phyloP scores from a whole-genome alignment of 2,113 vertebrate genomes.

The Pontoporia blainvillei region DNA sequence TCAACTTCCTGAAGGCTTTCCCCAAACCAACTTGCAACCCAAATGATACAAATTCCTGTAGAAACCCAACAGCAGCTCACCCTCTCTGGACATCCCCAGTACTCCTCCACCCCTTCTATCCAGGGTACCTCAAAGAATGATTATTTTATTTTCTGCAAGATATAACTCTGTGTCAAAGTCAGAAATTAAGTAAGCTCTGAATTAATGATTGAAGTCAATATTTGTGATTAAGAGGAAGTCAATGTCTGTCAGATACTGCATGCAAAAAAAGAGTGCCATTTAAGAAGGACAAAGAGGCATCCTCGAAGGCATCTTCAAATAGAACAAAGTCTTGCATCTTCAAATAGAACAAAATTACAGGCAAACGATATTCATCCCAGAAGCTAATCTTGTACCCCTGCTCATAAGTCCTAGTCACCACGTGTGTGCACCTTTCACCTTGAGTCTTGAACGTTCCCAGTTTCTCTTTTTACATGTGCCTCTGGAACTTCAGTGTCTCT shows the following conservation, averaged over 20 bases:
- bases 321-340: neutral
- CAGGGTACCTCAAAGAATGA: neutral
- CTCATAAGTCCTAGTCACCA: neutral
- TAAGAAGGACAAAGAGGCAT: neutral
- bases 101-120: neutral
- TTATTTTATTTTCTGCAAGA: neutral
- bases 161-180: neutral
- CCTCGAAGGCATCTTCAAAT: neutral
- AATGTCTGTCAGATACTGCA: neutral
- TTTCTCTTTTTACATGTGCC: neutral
- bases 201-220: neutral
- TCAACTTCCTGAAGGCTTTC: neutral
- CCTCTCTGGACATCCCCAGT: neutral
- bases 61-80: neutral
- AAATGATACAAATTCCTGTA: neutral
- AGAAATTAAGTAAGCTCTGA: neutral
- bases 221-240: neutral
- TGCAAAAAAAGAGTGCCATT: neutral
- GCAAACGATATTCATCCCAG: neutral
- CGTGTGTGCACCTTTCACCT: neutral
- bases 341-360: neutral
- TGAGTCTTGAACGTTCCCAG: neutral
- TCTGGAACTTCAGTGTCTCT: neutral
- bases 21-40: neutral
- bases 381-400: neutral